phyloP scores from a whole-genome alignment of 2,888 invertebrate genomes.

The Linnaemya tessellans region DNA sequence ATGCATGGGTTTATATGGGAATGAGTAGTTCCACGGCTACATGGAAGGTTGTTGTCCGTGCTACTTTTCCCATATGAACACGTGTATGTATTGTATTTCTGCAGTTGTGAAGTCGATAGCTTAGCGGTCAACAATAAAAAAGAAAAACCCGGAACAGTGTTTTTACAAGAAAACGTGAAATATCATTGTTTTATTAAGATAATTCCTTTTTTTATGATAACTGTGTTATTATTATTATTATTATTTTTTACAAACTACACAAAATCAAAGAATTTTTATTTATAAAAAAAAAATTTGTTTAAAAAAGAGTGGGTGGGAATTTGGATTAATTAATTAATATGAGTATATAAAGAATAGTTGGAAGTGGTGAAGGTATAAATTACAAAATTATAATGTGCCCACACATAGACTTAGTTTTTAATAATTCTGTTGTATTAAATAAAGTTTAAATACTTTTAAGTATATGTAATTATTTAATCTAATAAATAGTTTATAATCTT shows the following conservation, averaged over 20 bases:
- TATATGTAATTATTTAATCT: constrained; percentile 1
- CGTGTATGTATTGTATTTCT: too few relatives aligned
- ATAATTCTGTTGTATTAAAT: neutral
- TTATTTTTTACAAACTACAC: constrained; percentile 41
- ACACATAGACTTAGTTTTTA: constrained; percentile 1
- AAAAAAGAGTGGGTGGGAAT: constrained; percentile 5
- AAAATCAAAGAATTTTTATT: constrained; percentile 26
- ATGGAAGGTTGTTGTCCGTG: too few relatives aligned
- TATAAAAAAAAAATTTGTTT: constrained; percentile 21
- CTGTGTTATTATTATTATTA: too few relatives aligned
- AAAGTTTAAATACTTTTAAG: constrained; percentile 7
- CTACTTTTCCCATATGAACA: too few relatives aligned
- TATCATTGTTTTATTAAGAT: constrained; percentile 52
- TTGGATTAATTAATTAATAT: constrained; percentile 11
- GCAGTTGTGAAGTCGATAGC: too few relatives aligned
- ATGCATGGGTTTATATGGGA: too few relatives aligned
- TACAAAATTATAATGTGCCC: constrained; percentile 15
- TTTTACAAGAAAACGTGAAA: constrained; percentile 61
- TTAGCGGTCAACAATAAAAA: neutral
- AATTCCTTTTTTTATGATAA: neutral
- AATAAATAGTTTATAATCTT: constrained; percentile 1
- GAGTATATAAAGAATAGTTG: neutral
- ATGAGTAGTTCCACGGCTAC: too few relatives aligned
- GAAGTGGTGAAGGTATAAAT: neutral
- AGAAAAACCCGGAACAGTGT: neutral